Evolutionary conservation across 1,140 invertebrate genomes (phyloP), one percentile per base, ranked within the genome.

Genomic region (Globodera ellingtonae): DNA sequence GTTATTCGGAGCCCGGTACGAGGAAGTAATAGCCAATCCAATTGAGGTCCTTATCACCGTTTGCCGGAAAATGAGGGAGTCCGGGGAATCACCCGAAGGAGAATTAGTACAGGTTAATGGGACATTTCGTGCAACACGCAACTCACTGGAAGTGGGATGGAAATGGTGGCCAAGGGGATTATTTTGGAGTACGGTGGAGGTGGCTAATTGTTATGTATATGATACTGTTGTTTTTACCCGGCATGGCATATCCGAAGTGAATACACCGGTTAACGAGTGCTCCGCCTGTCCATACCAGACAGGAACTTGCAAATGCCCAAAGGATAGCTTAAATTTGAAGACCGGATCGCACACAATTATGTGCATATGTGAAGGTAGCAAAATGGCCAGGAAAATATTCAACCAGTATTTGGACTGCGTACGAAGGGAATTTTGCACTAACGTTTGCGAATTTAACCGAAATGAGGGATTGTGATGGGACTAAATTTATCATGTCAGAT

Each of bases 161-260:
- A 74, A 50, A 21, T 13, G 13, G 52, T 74, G 72, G 72, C 72
- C 72, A 56, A 24, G 13, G 35, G 72, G 24, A 5, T 50, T 74
- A 15, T 24, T 62, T 74, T 74, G 72, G 72, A 15, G 7, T 6
- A 59, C 72, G 7, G 13, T 15, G 24, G 44, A 74, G 13, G 48
- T 62, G 15, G 24, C 15, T 7, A 74, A 74, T 74, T 74, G 72
- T 62, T 74, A 74, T 52, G 59, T 24, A 24, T 74, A 74, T 74
- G 8, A 74, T 13, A 74, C 72, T 52, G 72, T 74, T 4, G 5
- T 74, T 3, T 74, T 74, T 24, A 74, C 72, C 15, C 72, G 59
- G 15, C 48, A 6, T 24, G 24, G 24, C 24, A 24, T 24, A 24
- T 24, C 24, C 24, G 24, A 24, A 24, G 24, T 24, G 24, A 46